Evolutionary conservation across 2,888 invertebrate species (phyloP), one percentile per base, ranked within the genome.

Genomic region (Agrochola lota): DNA sequence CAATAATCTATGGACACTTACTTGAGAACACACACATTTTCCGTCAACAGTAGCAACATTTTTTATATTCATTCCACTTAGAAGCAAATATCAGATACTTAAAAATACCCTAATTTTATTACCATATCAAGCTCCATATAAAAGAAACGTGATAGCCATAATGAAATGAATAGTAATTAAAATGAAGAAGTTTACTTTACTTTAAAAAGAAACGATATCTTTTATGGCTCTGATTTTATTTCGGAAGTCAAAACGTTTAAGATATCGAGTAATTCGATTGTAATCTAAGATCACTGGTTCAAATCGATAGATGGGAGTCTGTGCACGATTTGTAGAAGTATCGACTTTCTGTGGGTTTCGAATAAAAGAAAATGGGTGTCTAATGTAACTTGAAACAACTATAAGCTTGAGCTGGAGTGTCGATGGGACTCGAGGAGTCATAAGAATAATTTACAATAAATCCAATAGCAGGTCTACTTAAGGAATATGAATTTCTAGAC

Each of bases 191-290:
- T 71, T 78, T 63, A 69, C 35, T 67, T 30, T 67, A 66, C 67
- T 71, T 66, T 55, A 52, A 55, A 64, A 64, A 43, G 15, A 66
- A 77, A 74, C 63, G 12, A 80, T 49, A 74, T 69, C 40, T 82
- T 87, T 87, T 81, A 83, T 85, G 20, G 62, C 70, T 71, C 26
- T 55, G 66, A 77, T 69, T 86, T 86, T 78, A 87, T 79, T 75
- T 84, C 84, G 78, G 87, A 77, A 87, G 88, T 87, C 78, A 71
- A 78, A 80, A 52, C 71, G 83, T 84, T 83, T 81, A 71, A 79
- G 77, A 78, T 80, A 78, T 84, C 81, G 59, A 49, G 78, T 85
- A 68, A 12, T 68, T 49, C 57, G 86, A 78, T 84, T 69, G 68
- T 85, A 84, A 85, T 86, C 83, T 74, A 74, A 83, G 74, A 79